A percentile compares a stretch with the other conserved stretches of the same genome.
Conservation (phyloP, 1,140 invertebrate genomes). For the Aleiodes sp. region DNA sequence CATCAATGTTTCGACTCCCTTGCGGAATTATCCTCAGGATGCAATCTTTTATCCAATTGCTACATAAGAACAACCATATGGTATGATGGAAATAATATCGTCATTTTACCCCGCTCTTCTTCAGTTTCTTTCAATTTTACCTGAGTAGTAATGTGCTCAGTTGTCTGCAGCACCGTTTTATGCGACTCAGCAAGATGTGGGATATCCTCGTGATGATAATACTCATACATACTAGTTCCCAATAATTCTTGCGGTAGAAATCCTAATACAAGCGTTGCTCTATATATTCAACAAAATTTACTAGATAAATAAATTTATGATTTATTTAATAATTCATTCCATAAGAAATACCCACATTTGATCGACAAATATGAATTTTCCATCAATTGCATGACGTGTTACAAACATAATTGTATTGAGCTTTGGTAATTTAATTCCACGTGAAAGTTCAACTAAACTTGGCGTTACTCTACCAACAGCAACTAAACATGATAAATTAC, state of each 20-base stretch:
- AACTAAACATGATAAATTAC: constrained; percentile 87
- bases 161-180: constrained; percentile 79
- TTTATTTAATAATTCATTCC: neutral
- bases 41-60: neutral
- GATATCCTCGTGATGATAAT: constrained; percentile 88
- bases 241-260: constrained; percentile 93
- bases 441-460: constrained; percentile 33
- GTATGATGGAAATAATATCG: no score
- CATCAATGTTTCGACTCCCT: no score
- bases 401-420: constrained; percentile 80
- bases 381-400: constrained; percentile 92
- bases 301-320: constrained; percentile 4
- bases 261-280: constrained; percentile 86
- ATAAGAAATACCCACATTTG: constrained; percentile 71
- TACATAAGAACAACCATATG: no score
- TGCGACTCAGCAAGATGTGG: constrained; percentile 83
- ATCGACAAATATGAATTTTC: constrained; percentile 97
- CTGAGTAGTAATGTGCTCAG: constrained; percentile 73
- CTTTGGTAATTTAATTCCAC: constrained; percentile 45
- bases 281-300: constrained; percentile 55
- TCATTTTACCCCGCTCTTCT: constrained; percentile 13
- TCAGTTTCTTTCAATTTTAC: constrained; percentile 47
- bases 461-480: constrained; percentile 80
- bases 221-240: constrained; percentile 93
- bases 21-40: no score